phyloP scores from a whole-genome alignment of 2,797 vertebrate species.

The Notoglanidium macrostoma region DNA sequence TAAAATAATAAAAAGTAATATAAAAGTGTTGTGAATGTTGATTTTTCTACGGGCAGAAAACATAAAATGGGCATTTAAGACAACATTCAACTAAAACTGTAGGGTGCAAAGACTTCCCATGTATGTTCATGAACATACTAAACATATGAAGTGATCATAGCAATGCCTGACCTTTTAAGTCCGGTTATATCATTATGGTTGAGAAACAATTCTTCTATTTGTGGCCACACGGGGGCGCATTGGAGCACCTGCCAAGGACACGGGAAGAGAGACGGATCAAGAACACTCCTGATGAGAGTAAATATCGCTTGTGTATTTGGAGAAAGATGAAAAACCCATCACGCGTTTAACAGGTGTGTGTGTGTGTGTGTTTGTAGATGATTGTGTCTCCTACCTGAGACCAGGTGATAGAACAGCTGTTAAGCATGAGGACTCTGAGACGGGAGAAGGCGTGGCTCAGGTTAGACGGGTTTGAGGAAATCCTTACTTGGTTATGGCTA shows the following conservation, averaged over 20 bases:
- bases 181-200: conserved; percentile 77
- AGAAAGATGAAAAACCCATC: neutral
- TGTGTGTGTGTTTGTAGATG: neutral
- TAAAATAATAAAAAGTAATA: neutral
- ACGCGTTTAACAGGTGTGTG: neutral
- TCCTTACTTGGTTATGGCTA: conserved; percentile 81
- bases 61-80: neutral
- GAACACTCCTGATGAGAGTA: neutral
- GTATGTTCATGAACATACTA: neutral
- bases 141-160: neutral
- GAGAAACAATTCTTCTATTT: conserved; percentile 82
- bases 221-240: conserved; percentile 84
- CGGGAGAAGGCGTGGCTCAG: conserved; percentile 70
- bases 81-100: neutral
- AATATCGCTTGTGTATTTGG: neutral
- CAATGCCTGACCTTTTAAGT: conserved; percentile 78
- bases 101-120: neutral
- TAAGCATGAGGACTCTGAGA: conserved; percentile 82
- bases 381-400: conserved; percentile 76
- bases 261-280: neutral
- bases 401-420: conserved; percentile 84
- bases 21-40: neutral
- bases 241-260: conserved; percentile 78
- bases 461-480: conserved; percentile 66
- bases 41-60: neutral